Conservation (phyloP, 1,140 invertebrate genomes). For the Nephila pilipes region DNA sequence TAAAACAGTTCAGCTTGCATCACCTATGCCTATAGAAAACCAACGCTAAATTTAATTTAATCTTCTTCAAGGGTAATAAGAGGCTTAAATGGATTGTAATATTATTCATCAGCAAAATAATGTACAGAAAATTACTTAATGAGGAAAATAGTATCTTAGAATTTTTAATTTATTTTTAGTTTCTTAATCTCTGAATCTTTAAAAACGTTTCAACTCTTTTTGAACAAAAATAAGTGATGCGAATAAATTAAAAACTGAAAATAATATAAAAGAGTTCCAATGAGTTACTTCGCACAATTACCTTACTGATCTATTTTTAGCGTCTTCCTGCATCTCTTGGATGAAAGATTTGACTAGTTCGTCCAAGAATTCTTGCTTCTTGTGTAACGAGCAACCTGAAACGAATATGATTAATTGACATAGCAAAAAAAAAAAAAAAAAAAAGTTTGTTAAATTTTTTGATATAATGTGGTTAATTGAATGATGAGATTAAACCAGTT, state of each 20-base stretch:
- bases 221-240: not conserved
- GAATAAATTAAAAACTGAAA: not conserved
- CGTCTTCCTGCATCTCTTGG: constrained; percentile 85
- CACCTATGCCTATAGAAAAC: too few species aligned
- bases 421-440: not conserved
- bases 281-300: not conserved
- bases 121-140: too few species aligned
- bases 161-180: too few species aligned
- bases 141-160: too few species aligned
- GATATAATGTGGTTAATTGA: too few species aligned
- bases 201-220: not conserved
- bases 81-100: too few species aligned
- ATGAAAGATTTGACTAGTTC: constrained; percentile 88
- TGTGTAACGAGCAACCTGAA: constrained; percentile 89
- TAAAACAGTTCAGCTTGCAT: too few species aligned
- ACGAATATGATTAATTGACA: not conserved
- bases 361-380: constrained; percentile 89
- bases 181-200: too few species aligned
- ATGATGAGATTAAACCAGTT: too few species aligned
- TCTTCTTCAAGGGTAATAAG: too few species aligned
- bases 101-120: too few species aligned
- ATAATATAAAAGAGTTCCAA: not conserved
- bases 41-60: too few species aligned
- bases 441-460: not conserved
- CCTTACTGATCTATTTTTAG: constrained; percentile 79